Conservation (phyloP, 2,888 invertebrate species). For the Leucophora obtusa region DNA sequence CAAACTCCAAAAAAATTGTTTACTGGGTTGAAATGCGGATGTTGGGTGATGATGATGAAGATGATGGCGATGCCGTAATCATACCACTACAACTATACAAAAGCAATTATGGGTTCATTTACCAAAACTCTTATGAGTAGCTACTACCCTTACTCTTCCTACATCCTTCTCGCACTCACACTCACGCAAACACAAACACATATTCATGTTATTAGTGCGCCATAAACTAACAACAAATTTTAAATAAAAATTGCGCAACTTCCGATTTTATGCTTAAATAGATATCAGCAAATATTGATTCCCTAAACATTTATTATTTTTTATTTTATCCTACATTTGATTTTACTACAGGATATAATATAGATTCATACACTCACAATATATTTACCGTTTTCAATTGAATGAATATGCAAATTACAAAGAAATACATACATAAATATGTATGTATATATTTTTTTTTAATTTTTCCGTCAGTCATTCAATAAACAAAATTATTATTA, state of each 20-base stretch:
- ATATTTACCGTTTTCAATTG: too few species aligned
- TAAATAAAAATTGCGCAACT: conserved; percentile 30
- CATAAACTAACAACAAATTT: conserved; percentile 28
- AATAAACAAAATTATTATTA: too few species aligned
- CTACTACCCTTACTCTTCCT: neutral
- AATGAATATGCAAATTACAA: too few species aligned
- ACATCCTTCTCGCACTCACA: neutral
- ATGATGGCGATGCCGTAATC: neutral
- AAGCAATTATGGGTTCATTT: conserved; percentile 2
- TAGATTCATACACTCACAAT: too few species aligned
- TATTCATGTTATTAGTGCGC: neutral
- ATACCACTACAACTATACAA: neutral
- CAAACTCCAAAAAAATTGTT: too few species aligned
- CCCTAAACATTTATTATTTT: conserved; percentile 9
- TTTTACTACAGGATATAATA: neutral
- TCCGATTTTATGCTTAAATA: conserved; percentile 40
- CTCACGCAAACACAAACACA: neutral
- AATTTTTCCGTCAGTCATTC: too few species aligned
- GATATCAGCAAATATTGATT: conserved; percentile 20
- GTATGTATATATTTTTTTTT: too few species aligned
- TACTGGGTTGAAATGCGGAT: neutral
- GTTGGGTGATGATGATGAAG: neutral
- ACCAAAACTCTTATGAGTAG: neutral
- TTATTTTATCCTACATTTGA: neutral
- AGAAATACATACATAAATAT: neutral